phyloP scores from a whole-genome alignment of 2,113 vertebrate species.

The Australoheros scitulus region DNA sequence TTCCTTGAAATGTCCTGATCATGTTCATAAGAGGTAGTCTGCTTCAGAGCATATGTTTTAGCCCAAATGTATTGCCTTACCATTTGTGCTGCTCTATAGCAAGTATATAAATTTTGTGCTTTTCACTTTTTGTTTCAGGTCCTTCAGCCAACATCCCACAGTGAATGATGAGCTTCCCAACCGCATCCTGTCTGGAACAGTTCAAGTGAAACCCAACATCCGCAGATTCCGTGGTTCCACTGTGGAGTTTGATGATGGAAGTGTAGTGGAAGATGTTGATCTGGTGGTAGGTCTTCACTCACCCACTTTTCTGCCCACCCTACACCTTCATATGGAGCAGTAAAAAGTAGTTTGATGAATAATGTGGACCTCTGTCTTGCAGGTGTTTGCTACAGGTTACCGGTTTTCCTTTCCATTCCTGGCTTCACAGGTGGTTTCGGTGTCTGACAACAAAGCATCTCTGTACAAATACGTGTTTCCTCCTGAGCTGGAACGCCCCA shows the following conservation, averaged over 20 bases:
- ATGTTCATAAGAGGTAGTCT: too few relatives aligned
- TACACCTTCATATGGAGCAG: neutral
- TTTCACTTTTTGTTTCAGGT: slow-evolving; percentile 58
- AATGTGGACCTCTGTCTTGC: neutral
- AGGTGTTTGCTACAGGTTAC: slow-evolving; percentile 93
- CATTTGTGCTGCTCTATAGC: neutral
- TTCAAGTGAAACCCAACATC: slow-evolving; percentile 87
- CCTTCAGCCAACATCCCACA: slow-evolving; percentile 86
- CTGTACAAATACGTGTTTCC: slow-evolving; percentile 89
- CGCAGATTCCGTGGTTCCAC: slow-evolving; percentile 82
- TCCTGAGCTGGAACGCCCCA: slow-evolving; percentile 82
- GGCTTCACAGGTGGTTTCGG: slow-evolving; percentile 73
- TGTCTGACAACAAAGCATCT: slow-evolving; percentile 81
- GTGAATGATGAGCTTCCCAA: slow-evolving; percentile 92
- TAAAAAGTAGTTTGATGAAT: neutral
- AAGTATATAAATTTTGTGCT: too few relatives aligned
- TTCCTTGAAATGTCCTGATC: too few relatives aligned
- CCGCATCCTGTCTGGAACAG: slow-evolving; percentile 86
- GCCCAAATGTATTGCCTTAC: too few relatives aligned
- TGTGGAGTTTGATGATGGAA: slow-evolving; percentile 89
- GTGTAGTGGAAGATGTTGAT: slow-evolving; percentile 83
- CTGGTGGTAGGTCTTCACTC: slow-evolving; percentile 65
- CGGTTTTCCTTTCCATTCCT: slow-evolving; percentile 90
- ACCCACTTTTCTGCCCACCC: neutral
- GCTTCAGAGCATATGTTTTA: too few relatives aligned